Base-by-base conservation (phyloP, 1,140 invertebrate species). In the Penaeus vannamei region DNA sequence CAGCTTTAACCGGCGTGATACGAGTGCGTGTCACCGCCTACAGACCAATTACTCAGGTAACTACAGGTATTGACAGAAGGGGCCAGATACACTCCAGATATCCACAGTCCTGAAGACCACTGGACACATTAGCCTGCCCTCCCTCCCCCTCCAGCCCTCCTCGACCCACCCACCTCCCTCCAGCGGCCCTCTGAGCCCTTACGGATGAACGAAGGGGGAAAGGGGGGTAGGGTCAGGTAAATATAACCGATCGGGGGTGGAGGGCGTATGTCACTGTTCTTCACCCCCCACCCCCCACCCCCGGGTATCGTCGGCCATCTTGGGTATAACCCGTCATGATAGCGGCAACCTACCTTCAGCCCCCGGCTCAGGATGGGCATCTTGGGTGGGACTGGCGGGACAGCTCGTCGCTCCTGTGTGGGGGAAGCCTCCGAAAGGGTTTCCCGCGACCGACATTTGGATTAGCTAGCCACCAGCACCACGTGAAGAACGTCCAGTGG, bases 341-440 rank as follows among this genome's bases (percentile, higher is more conserved):
- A n/a, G 23, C 60, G n/a, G 23, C 60, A 81, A 85, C 84, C 84
- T 85, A 85, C 84, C 84, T 85, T 85, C n/a, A 76, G 46, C 69
- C 69, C 66, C 53, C 53, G 53, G 53, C 53, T 53, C 53, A 53
- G 53, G 53, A 53, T 53, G 53, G 53, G 53, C 53, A 53, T 53
- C 53, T 53, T 53, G 53, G 53, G 53, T 53, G 53, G 53, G 53
- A 53, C 53, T 53, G 84, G 32, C 79, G 79, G 42, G 26, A 46
- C 60, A 53, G 79, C 23, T 81, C 36, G n/a, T 26, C 79, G n/a
- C 79, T 81, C 36, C 32, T 59, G 46, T 81, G 79, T 59, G 60
- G 36, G 42, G 72, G 72, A 29, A 29, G 29, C 72, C 42, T 76
- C 72, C 72, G 72, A 32, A 26, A 36, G 72, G 42, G 26, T 36